Percentiles rank a stretch among this genome's conserved stretches.
These are phyloP conservation scores for Tachycineta bicolor DNA, from an alignment of 2,113 vertebrate genomes.

Conservation along the genomic window DNA sequence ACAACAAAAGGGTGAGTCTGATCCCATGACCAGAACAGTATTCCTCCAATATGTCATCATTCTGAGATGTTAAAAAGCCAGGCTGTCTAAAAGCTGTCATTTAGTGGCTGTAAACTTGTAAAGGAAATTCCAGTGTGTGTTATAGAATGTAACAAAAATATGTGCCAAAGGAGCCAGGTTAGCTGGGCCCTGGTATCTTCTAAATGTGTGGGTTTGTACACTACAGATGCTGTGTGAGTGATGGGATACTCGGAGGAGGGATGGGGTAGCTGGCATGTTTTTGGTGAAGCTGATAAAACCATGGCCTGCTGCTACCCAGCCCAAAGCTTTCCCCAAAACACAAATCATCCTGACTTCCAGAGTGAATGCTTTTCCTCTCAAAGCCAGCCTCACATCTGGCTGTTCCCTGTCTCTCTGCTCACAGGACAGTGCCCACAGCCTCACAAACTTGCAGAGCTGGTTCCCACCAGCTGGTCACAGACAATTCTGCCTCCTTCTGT, in stretches of 20 bases:
- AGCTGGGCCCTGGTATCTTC: background rate
- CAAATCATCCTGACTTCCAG: background rate
- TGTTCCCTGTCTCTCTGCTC: background rate
- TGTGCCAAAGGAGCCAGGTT: rapidly evolving
- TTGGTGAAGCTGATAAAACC: background rate
- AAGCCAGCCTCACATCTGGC: background rate
- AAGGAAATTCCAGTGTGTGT: background rate
- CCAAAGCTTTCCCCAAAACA: rapidly evolving
- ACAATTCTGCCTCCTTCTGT: background rate
- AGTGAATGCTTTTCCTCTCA: background rate
- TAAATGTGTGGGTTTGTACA: background rate
- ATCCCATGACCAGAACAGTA: conserved; percentile 1
- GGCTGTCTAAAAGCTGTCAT: background rate
- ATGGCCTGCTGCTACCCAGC: background rate
- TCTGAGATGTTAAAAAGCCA: background rate
- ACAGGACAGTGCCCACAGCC: background rate
- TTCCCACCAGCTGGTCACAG: background rate
- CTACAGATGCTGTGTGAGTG: background rate
- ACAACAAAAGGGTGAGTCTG: conserved; percentile 35
- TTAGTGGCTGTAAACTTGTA: background rate
- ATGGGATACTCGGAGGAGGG: background rate
- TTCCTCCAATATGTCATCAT: background rate
- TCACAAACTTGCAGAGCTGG: background rate
- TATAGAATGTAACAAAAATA: background rate
- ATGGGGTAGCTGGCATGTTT: background rate